phyloP scores from a whole-genome alignment of 2,888 invertebrate species.

The Rotaria socialis region DNA sequence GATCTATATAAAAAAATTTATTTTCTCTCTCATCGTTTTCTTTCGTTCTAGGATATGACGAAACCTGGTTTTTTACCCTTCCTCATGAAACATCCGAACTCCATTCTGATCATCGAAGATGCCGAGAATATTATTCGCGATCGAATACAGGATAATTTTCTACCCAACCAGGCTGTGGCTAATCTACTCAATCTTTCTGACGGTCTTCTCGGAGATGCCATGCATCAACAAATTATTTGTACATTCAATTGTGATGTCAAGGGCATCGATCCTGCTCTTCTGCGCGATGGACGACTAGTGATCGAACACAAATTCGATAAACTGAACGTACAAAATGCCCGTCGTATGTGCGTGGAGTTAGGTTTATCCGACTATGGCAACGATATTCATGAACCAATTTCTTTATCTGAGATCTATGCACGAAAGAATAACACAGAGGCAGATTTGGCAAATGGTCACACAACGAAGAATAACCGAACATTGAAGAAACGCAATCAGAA shows the following conservation, averaged over 20 bases:
- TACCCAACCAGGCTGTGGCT: neutral
- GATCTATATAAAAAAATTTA: neutral
- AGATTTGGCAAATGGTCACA: no score
- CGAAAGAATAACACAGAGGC: no score
- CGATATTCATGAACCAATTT: no score
- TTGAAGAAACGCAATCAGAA: no score
- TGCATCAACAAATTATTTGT: conserved; percentile 6
- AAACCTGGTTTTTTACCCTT: neutral
- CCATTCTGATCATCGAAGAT: neutral
- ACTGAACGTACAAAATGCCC: no score
- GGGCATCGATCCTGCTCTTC: neutral
- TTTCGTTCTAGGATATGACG: neutral
- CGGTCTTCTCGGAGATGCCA: neutral
- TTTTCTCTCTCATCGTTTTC: neutral
- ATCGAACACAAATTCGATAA: no score
- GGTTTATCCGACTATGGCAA: no score
- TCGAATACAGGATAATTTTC: neutral
- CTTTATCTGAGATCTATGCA: no score
- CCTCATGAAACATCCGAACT: neutral
- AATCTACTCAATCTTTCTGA: no score
- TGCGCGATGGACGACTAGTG: neutral
- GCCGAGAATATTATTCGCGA: neutral
- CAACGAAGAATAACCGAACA: no score
- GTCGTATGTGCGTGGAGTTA: no score
- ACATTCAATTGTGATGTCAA: conserved; percentile 8